These are phyloP conservation scores for Heteropelma amictum DNA, from an alignment of 2,888 invertebrate genomes.

Conservation along the genomic window DNA sequence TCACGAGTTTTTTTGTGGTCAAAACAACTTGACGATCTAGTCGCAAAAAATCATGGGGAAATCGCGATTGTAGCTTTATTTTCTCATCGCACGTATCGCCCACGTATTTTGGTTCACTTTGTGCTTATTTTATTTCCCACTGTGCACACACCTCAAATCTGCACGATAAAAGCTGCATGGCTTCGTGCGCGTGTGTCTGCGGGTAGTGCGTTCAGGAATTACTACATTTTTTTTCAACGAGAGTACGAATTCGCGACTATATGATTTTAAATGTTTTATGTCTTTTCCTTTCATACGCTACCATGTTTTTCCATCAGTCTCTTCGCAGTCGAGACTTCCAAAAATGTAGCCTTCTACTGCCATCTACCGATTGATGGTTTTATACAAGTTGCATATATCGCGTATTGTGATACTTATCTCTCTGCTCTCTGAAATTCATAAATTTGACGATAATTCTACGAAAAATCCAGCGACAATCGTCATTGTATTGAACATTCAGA, in stretches of 20 bases:
- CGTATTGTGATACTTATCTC: too few species aligned
- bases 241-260: constrained; percentile 32
- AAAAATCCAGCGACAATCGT: not conserved
- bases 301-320: constrained; percentile 27
- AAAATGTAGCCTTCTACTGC: constrained; percentile 18
- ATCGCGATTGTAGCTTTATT: not conserved
- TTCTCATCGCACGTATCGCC: not conserved
- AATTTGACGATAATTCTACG: too few species aligned
- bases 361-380: constrained; percentile 20
- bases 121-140: not conserved
- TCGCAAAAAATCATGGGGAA: not conserved
- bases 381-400: too few species aligned
- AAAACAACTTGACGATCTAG: too few species aligned
- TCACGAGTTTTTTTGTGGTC: too few species aligned
- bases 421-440: too few species aligned
- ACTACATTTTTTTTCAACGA: constrained; percentile 31
- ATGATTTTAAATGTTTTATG: constrained; percentile 3
- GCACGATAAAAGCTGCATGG: not conserved
- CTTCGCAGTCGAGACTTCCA: constrained; percentile 42
- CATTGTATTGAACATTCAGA: constrained; percentile 8
- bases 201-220: too few species aligned
- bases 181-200: not conserved
- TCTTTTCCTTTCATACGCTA: not conserved
- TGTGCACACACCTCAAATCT: not conserved
- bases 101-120: not conserved